Evolutionary conservation across 1,140 invertebrate genomes (phyloP).

Genomic region (Scaptomyza hsui): DNA sequence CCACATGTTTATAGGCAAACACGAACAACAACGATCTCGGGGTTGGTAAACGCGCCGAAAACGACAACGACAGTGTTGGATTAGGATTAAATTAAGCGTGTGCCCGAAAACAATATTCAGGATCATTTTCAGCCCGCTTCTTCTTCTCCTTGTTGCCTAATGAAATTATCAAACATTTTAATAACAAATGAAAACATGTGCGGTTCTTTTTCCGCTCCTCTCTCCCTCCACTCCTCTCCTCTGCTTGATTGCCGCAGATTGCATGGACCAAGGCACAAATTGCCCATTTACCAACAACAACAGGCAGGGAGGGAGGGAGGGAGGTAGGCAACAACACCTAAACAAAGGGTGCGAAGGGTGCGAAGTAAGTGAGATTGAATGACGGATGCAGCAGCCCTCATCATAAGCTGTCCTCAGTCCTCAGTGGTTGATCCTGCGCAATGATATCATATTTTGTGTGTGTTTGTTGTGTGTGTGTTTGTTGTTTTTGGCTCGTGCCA

Average conservation of each 20-base stretch:
- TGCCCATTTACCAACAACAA: constrained; percentile 24
- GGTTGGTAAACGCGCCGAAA: neutral
- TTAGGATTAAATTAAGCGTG: constrained; percentile 83
- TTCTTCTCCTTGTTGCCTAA: constrained; percentile 71
- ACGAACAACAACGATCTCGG: constrained; percentile 30
- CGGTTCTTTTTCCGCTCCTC: constrained; percentile 32
- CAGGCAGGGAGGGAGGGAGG: constrained; percentile 33
- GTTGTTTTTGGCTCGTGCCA: constrained; percentile 57
- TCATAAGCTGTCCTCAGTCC: constrained; percentile 29
- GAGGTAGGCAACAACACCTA: too few species aligned
- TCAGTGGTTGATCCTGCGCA: constrained; percentile 14
- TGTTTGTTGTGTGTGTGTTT: too few species aligned
- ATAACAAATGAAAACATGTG: constrained; percentile 84
- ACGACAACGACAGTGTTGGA: constrained; percentile 34
- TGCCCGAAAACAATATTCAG: constrained; percentile 52
- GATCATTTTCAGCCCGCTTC: constrained; percentile 52
- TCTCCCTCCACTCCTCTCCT: neutral
- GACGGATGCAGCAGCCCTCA: constrained; percentile 28
- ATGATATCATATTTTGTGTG: constrained; percentile 56
- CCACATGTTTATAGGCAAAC: constrained; percentile 83
- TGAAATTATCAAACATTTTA: constrained; percentile 84
- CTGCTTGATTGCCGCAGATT: constrained; percentile 63
- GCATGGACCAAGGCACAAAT: constrained; percentile 69
- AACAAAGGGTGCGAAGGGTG: constrained; percentile 1
- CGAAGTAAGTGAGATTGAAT: neutral